Evolutionary conservation across 2,113 vertebrate species (phyloP).

Genomic region (Myotis brandtii): DNA sequence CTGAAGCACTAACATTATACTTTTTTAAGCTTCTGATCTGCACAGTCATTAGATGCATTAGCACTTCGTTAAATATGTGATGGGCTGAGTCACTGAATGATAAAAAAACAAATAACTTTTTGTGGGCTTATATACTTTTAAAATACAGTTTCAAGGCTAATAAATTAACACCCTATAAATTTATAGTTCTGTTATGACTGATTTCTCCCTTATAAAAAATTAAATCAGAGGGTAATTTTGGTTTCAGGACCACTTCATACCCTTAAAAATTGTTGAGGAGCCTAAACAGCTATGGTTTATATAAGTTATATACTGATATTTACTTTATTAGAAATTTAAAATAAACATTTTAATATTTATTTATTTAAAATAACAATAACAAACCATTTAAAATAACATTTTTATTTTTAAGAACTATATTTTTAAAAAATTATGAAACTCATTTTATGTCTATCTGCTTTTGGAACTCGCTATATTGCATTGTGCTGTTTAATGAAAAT

Average conservation of each 20-base stretch:
- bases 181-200: background rate
- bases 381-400: background rate
- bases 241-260: background rate
- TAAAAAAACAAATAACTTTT: background rate
- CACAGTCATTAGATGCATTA: background rate
- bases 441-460: background rate
- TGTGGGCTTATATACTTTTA: conserved; percentile 1
- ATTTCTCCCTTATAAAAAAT: background rate
- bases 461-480: background rate
- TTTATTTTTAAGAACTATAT: background rate
- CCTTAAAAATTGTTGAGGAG: background rate
- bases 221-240: background rate
- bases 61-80: background rate
- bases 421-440: background rate
- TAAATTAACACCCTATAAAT: background rate
- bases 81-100: background rate
- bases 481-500: background rate
- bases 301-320: background rate
- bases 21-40: conserved; percentile 13
- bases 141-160: background rate
- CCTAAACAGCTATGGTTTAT: background rate
- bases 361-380: background rate
- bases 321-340: background rate
- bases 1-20: background rate
- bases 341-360: background rate